Conservation (phyloP, 2,113 vertebrate species). For the Heloderma charlesbogerti region DNA sequence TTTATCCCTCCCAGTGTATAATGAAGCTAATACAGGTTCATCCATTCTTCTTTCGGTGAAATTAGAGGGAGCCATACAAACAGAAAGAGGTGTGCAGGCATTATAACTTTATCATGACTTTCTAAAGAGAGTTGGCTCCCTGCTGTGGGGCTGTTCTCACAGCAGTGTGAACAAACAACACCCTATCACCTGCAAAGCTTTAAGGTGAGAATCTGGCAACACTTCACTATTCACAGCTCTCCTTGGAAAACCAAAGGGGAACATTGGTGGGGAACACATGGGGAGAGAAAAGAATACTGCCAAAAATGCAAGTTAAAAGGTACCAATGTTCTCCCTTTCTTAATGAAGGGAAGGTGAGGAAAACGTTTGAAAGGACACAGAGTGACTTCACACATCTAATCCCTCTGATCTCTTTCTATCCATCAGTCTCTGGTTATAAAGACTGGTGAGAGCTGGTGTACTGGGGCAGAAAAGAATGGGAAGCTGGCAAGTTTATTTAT, state of each 20-base stretch:
- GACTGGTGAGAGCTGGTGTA: neutral
- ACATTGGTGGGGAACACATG: slow-evolving; percentile 18
- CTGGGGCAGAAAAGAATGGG: neutral
- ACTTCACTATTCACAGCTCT: slow-evolving; percentile 66
- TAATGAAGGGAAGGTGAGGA: slow-evolving; percentile 44
- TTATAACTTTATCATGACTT: slow-evolving; percentile 68
- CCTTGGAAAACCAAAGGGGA: slow-evolving; percentile 61
- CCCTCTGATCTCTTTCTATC: neutral
- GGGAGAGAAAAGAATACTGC: slow-evolving; percentile 55
- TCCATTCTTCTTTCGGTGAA: slow-evolving; percentile 56
- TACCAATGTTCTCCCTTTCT: slow-evolving; percentile 60
- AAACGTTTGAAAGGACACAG: neutral
- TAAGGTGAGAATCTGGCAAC: slow-evolving; percentile 63
- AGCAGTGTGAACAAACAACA: slow-evolving; percentile 64
- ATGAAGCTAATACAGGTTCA: slow-evolving; percentile 43
- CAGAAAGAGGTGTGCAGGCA: slow-evolving; percentile 63
- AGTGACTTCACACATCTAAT: neutral
- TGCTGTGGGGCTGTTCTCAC: slow-evolving; percentile 63
- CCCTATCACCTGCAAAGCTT: slow-evolving; percentile 63
- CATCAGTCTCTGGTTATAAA: slow-evolving; percentile 10
- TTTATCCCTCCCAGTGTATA: neutral
- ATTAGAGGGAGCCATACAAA: slow-evolving; percentile 62
- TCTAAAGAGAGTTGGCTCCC: slow-evolving; percentile 68
- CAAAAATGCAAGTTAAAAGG: slow-evolving; percentile 66
- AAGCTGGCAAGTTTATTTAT: neutral